A percentile compares a stretch with the other conserved stretches of the same genome.
Evolutionary conservation across 2,797 vertebrate species (phyloP).

Genomic region (Sebastes variabilis): DNA sequence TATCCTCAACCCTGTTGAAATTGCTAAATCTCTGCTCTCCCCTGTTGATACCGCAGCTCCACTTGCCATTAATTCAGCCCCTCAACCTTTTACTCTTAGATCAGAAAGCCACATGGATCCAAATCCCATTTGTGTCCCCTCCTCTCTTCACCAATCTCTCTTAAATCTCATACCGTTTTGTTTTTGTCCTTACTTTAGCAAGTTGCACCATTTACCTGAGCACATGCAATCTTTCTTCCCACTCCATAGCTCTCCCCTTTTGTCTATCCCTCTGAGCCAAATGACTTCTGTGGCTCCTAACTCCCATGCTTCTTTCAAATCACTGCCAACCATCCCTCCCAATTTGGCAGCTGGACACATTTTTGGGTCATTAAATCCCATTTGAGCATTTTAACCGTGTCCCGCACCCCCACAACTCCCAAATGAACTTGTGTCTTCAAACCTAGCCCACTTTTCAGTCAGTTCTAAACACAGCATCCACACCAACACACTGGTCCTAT

Average conservation of each 20-base stretch:
- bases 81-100: constrained; percentile 36
- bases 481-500: background rate
- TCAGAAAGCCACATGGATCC: constrained; percentile 42
- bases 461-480: background rate
- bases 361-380: constrained; percentile 61
- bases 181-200: constrained; percentile 49
- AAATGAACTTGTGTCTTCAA: constrained; percentile 1
- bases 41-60: constrained; percentile 26
- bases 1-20: constrained; percentile 21
- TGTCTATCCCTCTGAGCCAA: constrained; percentile 55
- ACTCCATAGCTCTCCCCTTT: constrained; percentile 40
- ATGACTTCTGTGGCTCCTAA: constrained; percentile 54
- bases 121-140: constrained; percentile 37
- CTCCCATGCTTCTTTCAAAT: constrained; percentile 55
- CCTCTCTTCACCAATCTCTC: constrained; percentile 44
- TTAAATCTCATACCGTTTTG: constrained; percentile 50
- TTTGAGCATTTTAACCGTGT: constrained; percentile 56
- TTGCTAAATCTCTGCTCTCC: constrained; percentile 9
- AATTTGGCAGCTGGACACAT: constrained; percentile 65
- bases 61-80: constrained; percentile 40
- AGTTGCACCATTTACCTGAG: constrained; percentile 54
- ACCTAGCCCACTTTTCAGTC: background rate
- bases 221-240: constrained; percentile 42
- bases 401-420: background rate
- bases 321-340: constrained; percentile 50